Evolutionary conservation across 2,113 vertebrate species (phyloP).

Genomic region (Tupaia tana): DNA sequence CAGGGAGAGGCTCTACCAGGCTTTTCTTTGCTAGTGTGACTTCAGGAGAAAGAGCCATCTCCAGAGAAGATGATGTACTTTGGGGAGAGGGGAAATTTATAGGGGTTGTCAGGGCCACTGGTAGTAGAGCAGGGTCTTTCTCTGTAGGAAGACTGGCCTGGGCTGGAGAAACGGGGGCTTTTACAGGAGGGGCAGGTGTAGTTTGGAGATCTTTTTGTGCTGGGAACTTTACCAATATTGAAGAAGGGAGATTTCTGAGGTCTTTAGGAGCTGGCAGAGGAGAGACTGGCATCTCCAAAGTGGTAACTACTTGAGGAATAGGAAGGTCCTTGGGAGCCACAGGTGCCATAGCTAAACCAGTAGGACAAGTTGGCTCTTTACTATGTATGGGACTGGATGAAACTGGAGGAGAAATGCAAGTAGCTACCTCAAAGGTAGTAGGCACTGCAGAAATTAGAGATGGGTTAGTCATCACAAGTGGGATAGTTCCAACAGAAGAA

Average conservation of each 20-base stretch:
- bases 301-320: background rate
- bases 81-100: background rate
- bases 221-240: slow-evolving; percentile 45
- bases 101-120: background rate
- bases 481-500: slow-evolving; percentile 42
- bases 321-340: slow-evolving; percentile 2
- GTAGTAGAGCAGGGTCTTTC: slow-evolving; percentile 12
- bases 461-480: background rate
- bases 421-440: background rate
- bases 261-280: slow-evolving; percentile 41
- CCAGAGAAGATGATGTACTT: slow-evolving; percentile 23
- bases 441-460: slow-evolving; percentile 24
- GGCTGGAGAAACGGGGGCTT: background rate
- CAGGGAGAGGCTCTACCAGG: background rate
- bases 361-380: background rate
- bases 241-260: background rate
- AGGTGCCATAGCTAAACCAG: background rate
- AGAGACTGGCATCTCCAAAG: slow-evolving; percentile 36
- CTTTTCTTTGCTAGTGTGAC: slow-evolving; percentile 9
- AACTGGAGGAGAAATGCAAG: background rate
- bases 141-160: slow-evolving; percentile 15
- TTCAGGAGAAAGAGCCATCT: slow-evolving; percentile 31
- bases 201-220: background rate
- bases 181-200: background rate
- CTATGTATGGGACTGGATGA: background rate